Base-by-base conservation (phyloP, 1,140 invertebrate genomes). In the Megalonaias nervosa region DNA sequence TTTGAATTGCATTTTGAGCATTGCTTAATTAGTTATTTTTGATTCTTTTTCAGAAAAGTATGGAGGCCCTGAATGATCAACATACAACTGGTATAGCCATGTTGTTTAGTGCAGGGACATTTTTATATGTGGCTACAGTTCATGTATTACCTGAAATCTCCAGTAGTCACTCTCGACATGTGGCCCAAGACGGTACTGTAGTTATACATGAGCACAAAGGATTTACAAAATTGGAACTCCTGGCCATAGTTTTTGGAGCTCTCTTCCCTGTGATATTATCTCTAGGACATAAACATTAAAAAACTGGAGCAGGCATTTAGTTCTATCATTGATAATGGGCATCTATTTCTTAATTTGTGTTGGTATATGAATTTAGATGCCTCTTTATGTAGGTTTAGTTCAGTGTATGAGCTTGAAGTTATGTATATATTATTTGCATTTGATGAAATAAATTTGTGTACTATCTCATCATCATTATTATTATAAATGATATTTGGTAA, bases 21-120 rank as follows among this genome's bases (percentile, higher is more conserved):
- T 69, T n/a, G 15, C 15, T n/a, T 67, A 72, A 57, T 80, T 55
- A 78, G 69, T 38, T 76, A 83, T 75, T 60, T 82, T 81, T 89
- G 31, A 90, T 72, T 68, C 88, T 88, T 71, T 85, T 87, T 56
- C 85, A 92, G 91, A 85, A 87, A 87, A 90, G 85, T 77, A 86
- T 90, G 80, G 85, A 88, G 71, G 77, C 83, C 2, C 84, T 98
- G 2, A 95, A 94, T 81, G 95, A 95, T 48, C 93, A 97, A 15
- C 97, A 98, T 91, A 96, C 96, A 3, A 99, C 95, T 89, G 97
- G 97, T 64, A 94, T 99, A 62, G 97, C 98, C 19, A 98, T 99
- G 97, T 91, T 99, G 23, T 99, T 99, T 90, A 99, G 97, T 80
- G 98, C 97, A 1, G 98, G 98, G 2, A 99, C 98, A 65, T 99